Base-by-base conservation (phyloP, 2,888 invertebrate species). In the Cosmopolites sordidus region DNA sequence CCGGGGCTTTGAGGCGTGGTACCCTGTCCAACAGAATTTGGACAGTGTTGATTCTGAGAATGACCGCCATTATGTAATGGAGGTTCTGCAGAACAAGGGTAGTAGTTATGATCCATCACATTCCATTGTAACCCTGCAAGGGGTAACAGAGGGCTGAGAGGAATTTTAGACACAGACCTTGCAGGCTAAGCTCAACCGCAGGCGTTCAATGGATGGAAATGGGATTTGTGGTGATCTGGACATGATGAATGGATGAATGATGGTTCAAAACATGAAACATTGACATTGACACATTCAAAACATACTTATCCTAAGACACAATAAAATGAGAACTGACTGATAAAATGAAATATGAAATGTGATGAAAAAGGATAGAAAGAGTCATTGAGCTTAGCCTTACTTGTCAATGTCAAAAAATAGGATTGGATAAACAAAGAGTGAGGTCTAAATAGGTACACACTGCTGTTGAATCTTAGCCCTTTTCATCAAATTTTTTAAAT, bases 101-200 rank as follows among this genome's bases (percentile, higher is more conserved):
- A 52, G 40, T 52, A 51, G 43, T 49, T 48, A 76, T 87, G 84
- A 79, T 89, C 88, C 83, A 88, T 82, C 79, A 88, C 84, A 62
- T 68, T 69, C 89, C 89, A 89, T 78, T 87, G 88, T 78, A 86
- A 83, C 80, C 87, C 88, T 88, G 72, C 60, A 73, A 73, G 67
- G 70, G 15, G 11, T n/a, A 41, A 15, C 29, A 49, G 9, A 18
- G 16, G 42, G 48, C 33, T 42, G 17, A 43, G 33, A 40, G 48
- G 43, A 30, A 8, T 5, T 12, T 16, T 3, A 22, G 38, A 43
- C 38, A 46, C 16, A 42, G 43, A 43, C 22, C 12, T 30, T 18
- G 62, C 65, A 69, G 71, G 70, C 71, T 68, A 70, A 67, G 71
- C 72, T 72, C 72, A 72, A 72, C 71, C 67, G 70, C 71, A 70